Evolutionary conservation across 2,113 vertebrate species (phyloP).

Genomic region (Upupa epops): DNA sequence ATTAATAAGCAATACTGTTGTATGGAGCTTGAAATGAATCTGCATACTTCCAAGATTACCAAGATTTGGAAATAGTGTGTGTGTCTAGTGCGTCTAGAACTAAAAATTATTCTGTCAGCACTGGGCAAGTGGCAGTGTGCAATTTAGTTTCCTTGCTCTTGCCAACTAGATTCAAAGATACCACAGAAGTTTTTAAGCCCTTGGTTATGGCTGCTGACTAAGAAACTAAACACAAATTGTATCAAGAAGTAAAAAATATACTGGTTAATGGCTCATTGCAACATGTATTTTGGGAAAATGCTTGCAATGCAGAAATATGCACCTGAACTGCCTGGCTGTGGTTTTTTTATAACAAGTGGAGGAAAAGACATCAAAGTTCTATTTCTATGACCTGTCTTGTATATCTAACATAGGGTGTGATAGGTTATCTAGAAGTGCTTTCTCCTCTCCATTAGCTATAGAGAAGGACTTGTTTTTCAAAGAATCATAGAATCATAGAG

Average conservation of each 20-base stretch:
- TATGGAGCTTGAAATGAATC: not conserved
- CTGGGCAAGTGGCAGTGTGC: not conserved
- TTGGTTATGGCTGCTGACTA: not conserved
- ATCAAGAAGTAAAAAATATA: not conserved
- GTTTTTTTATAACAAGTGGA: not conserved
- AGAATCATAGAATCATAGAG: too few species aligned
- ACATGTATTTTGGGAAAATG: not conserved
- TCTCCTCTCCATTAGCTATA: not conserved
- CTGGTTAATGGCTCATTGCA: slow-evolving; percentile 6
- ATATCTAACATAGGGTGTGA: not conserved
- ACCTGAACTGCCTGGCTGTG: not conserved
- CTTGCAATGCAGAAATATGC: not conserved
- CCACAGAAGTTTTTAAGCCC: not conserved
- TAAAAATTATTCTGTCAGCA: slow-evolving; percentile 20
- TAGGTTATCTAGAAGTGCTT: not conserved
- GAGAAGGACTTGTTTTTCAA: not conserved
- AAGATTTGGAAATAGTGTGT: not conserved
- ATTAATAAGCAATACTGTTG: not conserved
- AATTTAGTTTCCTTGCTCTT: not conserved
- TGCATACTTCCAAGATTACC: not conserved
- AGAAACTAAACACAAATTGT: slow-evolving; percentile 20
- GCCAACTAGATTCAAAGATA: slow-evolving; percentile 16
- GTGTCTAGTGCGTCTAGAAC: not conserved
- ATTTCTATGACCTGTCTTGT: not conserved
- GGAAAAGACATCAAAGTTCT: not conserved